Evolutionary conservation across 2,797 vertebrate genomes (phyloP).

Genomic region (Apodemus agrarius): DNA sequence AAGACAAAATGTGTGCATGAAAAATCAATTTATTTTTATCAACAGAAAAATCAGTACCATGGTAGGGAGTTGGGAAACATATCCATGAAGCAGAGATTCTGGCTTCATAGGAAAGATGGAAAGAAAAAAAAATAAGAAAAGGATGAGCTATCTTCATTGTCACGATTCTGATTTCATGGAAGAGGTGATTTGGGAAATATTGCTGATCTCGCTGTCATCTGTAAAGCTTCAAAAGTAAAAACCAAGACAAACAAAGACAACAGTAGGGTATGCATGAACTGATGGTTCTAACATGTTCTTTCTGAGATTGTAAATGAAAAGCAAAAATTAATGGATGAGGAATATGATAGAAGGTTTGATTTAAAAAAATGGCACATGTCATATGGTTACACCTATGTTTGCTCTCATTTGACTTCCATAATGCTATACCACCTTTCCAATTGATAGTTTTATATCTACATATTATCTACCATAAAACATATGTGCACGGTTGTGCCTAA

Average conservation of each 20-base stretch:
- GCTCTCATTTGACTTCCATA: neutral
- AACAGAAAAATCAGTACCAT: neutral
- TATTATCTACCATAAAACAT: neutral
- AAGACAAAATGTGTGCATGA: neutral
- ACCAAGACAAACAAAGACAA: neutral
- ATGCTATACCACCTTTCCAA: neutral
- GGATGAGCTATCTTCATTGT: neutral
- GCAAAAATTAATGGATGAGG: neutral
- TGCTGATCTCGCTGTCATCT: neutral
- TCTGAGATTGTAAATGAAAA: neutral
- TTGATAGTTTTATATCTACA: neutral
- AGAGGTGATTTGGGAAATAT: neutral
- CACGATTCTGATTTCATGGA: neutral
- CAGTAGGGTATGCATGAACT: neutral
- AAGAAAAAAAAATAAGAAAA: neutral
- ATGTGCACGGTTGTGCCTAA: neutral
- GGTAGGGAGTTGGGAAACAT: neutral
- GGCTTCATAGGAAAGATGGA: neutral
- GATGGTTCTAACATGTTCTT: neutral
- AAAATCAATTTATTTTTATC: neutral
- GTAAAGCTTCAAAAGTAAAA: neutral
- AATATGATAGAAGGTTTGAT: neutral
- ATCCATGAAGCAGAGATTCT: neutral
- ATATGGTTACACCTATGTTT: neutral
- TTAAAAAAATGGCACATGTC: neutral